A percentile compares a stretch with the other conserved stretches of the same genome.
Conservation (phyloP, 1,140 invertebrate genomes). For the Meloidogyne chitwoodi region DNA sequence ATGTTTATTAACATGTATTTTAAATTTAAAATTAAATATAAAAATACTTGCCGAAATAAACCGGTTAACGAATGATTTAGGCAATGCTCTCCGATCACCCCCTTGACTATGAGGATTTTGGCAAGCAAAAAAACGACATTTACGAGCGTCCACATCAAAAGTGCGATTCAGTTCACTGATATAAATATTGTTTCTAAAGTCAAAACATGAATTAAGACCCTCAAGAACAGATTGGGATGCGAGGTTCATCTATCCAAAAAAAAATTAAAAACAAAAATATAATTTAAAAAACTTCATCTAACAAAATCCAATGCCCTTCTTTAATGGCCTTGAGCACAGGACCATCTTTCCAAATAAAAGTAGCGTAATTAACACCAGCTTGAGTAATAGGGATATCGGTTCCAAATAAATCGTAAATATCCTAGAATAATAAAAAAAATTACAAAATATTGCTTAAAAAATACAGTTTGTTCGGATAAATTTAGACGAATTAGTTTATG, state of each 20-base stretch:
- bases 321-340: conserved; percentile 86
- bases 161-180: conserved; percentile 86
- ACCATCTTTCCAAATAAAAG: conserved; percentile 92
- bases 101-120: conserved; percentile 97
- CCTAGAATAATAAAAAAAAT: conserved; percentile 64
- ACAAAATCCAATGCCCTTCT: conserved; percentile 85
- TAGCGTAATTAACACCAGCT: conserved; percentile 74
- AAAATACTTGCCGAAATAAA: conserved; percentile 77
- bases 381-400: conserved; percentile 79
- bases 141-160: conserved; percentile 69
- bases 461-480: conserved; percentile 91
- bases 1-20: too few species aligned
- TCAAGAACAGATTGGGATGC: conserved; percentile 96
- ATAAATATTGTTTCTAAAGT: conserved; percentile 91
- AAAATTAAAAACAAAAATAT: not conserved
- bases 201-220: conserved; percentile 93
- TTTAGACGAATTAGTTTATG: conserved; percentile 83
- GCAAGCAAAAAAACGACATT: conserved; percentile 87
- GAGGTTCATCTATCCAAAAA: conserved; percentile 73
- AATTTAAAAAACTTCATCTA: conserved; percentile 75
- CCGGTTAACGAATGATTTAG: conserved; percentile 92
- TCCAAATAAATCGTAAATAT: conserved; percentile 94
- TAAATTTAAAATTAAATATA: too few species aligned
- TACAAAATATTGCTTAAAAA: conserved; percentile 22
- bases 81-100: conserved; percentile 86